These are phyloP conservation scores for Palloptera scutellata DNA, from an alignment of 2,888 invertebrate species.

Conservation along the genomic window DNA sequence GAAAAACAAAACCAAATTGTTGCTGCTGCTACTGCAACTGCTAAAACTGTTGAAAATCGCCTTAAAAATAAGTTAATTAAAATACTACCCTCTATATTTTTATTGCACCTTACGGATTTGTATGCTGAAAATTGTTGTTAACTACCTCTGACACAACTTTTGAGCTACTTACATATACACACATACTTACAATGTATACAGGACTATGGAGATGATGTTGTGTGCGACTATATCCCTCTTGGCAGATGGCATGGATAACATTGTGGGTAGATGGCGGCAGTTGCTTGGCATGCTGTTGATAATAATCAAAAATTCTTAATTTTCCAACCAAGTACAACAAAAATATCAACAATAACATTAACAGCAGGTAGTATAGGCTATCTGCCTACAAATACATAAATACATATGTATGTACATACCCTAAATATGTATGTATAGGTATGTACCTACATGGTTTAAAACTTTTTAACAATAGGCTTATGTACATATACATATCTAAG, in stretches of 20 bases:
- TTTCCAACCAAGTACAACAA: conserved; percentile 16
- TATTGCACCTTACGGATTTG: conserved; percentile 44
- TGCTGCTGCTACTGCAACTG: too few relatives aligned
- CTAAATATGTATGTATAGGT: too few relatives aligned
- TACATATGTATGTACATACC: too few relatives aligned
- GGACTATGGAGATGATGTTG: too few relatives aligned
- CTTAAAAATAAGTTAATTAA: conserved; percentile 49
- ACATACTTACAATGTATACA: too few relatives aligned
- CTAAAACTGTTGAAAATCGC: conserved; percentile 37
- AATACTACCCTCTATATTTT: conserved; percentile 44
- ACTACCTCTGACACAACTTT: conserved; percentile 19
- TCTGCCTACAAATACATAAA: too few relatives aligned
- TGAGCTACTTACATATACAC: background rate
- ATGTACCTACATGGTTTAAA: too few relatives aligned
- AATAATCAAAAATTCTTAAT: conserved; percentile 25
- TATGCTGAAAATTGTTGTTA: conserved; percentile 14
- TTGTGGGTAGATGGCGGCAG: background rate
- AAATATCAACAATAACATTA: conserved; percentile 7
- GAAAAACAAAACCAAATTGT: too few relatives aligned
- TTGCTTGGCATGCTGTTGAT: background rate
- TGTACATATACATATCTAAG: background rate
- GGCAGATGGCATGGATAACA: background rate
- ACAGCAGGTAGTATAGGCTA: conserved; percentile 10
- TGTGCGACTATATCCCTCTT: background rate
- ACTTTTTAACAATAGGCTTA: too few relatives aligned